Conservation (phyloP, 2,113 vertebrate species). For the Semicossyphus pulcher region DNA sequence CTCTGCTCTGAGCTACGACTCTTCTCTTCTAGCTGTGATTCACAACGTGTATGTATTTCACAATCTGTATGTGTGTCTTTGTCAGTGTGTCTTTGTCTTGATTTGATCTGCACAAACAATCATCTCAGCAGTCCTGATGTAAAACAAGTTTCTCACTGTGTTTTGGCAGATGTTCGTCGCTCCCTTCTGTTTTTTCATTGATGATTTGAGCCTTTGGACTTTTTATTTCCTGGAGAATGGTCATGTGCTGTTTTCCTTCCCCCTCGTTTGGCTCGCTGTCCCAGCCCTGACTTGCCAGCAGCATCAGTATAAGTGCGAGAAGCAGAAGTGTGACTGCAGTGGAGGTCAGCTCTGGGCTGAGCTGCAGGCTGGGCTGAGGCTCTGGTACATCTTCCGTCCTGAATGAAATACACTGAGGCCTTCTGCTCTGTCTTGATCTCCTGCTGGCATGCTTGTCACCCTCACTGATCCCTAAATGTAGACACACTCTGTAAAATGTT, state of each 20-base stretch:
- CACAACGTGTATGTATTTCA: conserved; percentile 48
- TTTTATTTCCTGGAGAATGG: conserved; percentile 65
- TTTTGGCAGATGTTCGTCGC: conserved; percentile 33
- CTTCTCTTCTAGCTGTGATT: conserved; percentile 43
- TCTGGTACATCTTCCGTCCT: conserved; percentile 64
- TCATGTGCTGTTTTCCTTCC: conserved; percentile 51
- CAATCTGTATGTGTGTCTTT: conserved; percentile 28
- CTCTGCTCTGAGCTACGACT: conserved; percentile 45
- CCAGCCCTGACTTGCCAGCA: conserved; percentile 73
- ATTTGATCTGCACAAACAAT: conserved; percentile 30
- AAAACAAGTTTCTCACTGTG: conserved; percentile 54
- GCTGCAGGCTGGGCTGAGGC: conserved; percentile 42
- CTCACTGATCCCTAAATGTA: conserved; percentile 85
- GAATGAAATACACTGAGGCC: conserved; percentile 64
- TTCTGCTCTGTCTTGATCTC: conserved; percentile 86
- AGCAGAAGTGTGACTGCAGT: conserved; percentile 80
- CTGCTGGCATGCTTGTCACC: conserved; percentile 77
- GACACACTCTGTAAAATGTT: conserved; percentile 92
- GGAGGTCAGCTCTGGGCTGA: conserved; percentile 69
- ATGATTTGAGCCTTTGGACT: conserved; percentile 52
- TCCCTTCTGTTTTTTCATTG: conserved; percentile 47
- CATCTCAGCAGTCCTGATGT: conserved; percentile 60
- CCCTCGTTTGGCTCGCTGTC: conserved; percentile 53
- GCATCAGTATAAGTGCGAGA: conserved; percentile 85
- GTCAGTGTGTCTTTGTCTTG: conserved; percentile 13